Percentiles rank a stretch among this genome's conserved stretches.
These are phyloP conservation scores for Nesogale talazaci DNA, from an alignment of 2,113 vertebrate species.

Conservation along the genomic window DNA sequence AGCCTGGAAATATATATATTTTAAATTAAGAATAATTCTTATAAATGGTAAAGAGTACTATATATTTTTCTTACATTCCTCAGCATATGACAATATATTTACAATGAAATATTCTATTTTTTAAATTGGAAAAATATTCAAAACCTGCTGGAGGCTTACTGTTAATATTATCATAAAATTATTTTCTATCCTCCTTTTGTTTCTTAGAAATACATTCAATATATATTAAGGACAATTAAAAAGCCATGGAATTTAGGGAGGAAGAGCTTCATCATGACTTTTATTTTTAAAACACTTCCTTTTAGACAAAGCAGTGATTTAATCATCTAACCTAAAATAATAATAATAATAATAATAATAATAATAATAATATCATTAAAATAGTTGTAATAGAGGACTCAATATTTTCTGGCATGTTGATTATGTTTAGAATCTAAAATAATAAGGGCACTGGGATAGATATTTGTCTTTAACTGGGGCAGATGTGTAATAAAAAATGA, in stretches of 20 bases:
- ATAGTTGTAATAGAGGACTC: neutral
- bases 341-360: neutral
- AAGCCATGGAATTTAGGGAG: neutral
- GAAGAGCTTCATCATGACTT: neutral
- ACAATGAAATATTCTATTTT: constrained; percentile 19
- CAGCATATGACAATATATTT: neutral
- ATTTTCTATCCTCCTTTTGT: neutral
- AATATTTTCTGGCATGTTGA: neutral
- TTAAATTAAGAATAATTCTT: neutral
- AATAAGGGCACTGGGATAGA: neutral
- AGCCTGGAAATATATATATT: neutral
- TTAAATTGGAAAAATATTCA: neutral
- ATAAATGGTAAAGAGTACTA: neutral
- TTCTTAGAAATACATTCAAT: neutral
- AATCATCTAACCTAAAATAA: neutral
- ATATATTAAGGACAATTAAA: constrained; percentile 6
- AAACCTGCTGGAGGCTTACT: neutral
- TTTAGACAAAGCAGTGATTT: neutral
- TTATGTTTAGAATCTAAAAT: neutral
- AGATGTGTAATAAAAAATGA: neutral
- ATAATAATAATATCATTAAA: neutral
- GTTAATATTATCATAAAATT: constrained; percentile 15
- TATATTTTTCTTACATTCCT: neutral
- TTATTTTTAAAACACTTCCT: constrained; percentile 7
- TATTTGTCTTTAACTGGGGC: neutral